phyloP scores from a whole-genome alignment of 1,140 invertebrate species.

The Nebria ingens region DNA sequence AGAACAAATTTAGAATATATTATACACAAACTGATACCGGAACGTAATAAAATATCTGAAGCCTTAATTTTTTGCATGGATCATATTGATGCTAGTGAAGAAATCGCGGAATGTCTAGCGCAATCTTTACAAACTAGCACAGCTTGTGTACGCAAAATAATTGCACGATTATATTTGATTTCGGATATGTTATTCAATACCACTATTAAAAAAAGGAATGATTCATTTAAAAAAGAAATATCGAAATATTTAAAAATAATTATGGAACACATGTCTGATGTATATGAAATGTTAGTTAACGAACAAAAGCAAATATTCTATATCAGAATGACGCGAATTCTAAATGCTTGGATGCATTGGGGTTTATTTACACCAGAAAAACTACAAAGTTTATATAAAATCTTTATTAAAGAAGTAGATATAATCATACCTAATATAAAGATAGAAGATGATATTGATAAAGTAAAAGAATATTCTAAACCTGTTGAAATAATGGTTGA shows the following conservation, averaged over 20 bases:
- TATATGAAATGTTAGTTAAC: not conserved
- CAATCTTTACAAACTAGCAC: constrained; percentile 69
- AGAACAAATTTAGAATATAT: constrained; percentile 83
- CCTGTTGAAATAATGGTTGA: not conserved
- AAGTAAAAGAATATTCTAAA: not conserved
- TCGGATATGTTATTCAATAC: constrained; percentile 91
- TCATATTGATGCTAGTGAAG: constrained; percentile 89
- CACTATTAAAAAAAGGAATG: not conserved
- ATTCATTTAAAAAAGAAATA: not conserved
- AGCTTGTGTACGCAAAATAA: constrained; percentile 81
- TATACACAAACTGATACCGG: constrained; percentile 74
- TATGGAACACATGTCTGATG: not conserved
- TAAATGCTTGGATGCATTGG: not conserved
- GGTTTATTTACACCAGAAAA: not conserved
- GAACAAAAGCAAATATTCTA: not conserved
- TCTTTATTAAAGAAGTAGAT: not conserved
- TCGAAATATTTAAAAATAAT: not conserved
- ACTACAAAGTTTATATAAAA: not conserved
- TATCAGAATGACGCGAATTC: not conserved
- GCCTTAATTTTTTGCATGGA: constrained; percentile 98
- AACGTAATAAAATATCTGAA: constrained; percentile 73
- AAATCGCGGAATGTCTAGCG: constrained; percentile 82
- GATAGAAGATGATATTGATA: not conserved
- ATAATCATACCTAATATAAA: not conserved
- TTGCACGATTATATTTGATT: constrained; percentile 86